These are phyloP conservation scores for Brachymystax lenok DNA, from an alignment of 2,797 vertebrate species.

Conservation along the genomic window DNA sequence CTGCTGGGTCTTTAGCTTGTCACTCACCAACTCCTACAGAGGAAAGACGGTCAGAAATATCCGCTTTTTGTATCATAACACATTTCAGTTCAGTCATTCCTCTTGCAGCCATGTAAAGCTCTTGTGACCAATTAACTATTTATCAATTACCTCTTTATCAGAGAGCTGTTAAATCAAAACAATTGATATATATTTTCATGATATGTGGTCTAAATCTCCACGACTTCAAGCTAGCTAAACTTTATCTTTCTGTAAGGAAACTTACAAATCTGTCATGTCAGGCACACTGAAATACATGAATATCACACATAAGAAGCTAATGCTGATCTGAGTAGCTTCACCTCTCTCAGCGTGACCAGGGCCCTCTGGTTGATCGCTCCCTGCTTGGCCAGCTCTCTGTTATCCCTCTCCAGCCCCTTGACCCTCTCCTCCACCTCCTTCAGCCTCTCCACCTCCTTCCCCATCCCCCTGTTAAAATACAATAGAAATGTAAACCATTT, in stretches of 20 bases:
- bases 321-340: constrained; percentile 47
- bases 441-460: constrained; percentile 83
- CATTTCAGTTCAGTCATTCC: not conserved
- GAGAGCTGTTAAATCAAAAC: too few species aligned
- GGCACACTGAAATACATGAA: not conserved
- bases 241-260: too few species aligned
- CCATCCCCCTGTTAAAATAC: not conserved
- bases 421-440: constrained; percentile 85
- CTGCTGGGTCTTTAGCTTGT: constrained; percentile 90
- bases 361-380: constrained; percentile 91
- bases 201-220: too few species aligned
- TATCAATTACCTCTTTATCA: too few species aligned
- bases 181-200: too few species aligned
- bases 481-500: not conserved
- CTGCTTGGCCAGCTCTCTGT: constrained; percentile 90
- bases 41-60: not conserved
- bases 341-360: constrained; percentile 89
- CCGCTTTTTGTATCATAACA: not conserved
- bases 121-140: too few species aligned
- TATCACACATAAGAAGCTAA: not conserved
- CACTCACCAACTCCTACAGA: constrained; percentile 88
- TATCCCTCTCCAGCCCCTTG: constrained; percentile 88
- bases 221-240: too few species aligned
- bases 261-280: not conserved
- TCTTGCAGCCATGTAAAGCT: not conserved